phyloP scores from a whole-genome alignment of 2,113 vertebrate species.

The Hyaena hyaena region DNA sequence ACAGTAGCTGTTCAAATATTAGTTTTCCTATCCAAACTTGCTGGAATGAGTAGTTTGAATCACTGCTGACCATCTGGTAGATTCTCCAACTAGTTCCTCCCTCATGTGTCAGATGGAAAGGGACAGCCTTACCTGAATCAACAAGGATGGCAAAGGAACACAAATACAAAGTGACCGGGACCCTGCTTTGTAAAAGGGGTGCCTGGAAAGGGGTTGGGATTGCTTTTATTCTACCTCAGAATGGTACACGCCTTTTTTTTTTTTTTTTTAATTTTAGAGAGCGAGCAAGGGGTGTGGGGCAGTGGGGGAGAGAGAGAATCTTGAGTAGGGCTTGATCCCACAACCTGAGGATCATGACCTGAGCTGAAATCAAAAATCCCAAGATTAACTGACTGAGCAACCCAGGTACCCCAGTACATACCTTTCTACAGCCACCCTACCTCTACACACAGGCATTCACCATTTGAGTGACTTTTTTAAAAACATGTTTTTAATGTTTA shows the following conservation, averaged over 20 bases:
- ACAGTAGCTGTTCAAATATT: conserved; percentile 43
- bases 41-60: not conserved
- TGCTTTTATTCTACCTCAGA: not conserved
- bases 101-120: not conserved
- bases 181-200: not conserved
- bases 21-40: not conserved
- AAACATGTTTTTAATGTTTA: no score
- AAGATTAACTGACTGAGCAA: no score
- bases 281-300: no score
- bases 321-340: no score
- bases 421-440: not conserved
- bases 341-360: no score
- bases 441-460: not conserved
- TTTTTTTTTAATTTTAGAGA: no score
- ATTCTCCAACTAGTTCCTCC: not conserved
- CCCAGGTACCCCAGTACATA: not conserved
- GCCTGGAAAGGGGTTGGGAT: not conserved
- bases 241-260: not conserved
- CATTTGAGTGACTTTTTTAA: not conserved
- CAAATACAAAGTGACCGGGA: not conserved
- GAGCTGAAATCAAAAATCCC: no score
- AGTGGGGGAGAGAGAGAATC: no score
- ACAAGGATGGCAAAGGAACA: not conserved
- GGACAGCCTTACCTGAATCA: not conserved
- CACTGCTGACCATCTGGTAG: not conserved